A percentile compares a stretch with the other conserved stretches of the same genome.
Evolutionary conservation across 2,113 vertebrate genomes (phyloP).

Genomic region (Petroica traversi): DNA sequence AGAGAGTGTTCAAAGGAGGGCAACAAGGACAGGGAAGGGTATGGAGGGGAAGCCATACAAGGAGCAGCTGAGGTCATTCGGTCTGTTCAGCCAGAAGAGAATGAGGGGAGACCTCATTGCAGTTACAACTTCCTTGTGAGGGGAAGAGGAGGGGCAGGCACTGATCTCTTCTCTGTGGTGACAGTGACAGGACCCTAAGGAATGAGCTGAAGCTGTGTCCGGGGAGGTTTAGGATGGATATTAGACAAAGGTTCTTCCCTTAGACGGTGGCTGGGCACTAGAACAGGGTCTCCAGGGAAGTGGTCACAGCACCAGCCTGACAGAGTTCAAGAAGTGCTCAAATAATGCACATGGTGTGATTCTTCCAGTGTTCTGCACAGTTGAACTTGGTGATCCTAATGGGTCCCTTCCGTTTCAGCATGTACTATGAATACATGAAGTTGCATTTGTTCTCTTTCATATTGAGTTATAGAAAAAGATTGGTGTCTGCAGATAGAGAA

Average conservation of each 20-base stretch:
- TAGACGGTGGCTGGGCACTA: neutral
- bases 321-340: neutral
- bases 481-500: neutral
- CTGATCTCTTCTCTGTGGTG: neutral
- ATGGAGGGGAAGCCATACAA: accelerated
- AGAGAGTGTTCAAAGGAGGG: neutral
- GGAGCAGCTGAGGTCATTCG: neutral
- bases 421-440: neutral
- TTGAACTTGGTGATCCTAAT: accelerated
- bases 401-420: neutral
- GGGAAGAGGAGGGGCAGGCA: neutral
- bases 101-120: neutral
- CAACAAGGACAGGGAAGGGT: neutral
- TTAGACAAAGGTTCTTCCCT: neutral
- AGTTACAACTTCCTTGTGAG: neutral
- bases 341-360: no score
- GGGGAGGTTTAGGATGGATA: neutral
- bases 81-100: neutral
- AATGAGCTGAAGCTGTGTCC: neutral
- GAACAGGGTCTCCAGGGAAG: neutral
- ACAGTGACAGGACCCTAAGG: no score
- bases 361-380: neutral
- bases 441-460: neutral
- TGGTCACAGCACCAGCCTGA: neutral
- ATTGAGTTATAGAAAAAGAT: neutral